Evolutionary conservation across 53 echinoderm and acorn worm genomes (phyloP), one percentile per base, ranked within the genome.

Genomic region (Henricia sp.): DNA sequence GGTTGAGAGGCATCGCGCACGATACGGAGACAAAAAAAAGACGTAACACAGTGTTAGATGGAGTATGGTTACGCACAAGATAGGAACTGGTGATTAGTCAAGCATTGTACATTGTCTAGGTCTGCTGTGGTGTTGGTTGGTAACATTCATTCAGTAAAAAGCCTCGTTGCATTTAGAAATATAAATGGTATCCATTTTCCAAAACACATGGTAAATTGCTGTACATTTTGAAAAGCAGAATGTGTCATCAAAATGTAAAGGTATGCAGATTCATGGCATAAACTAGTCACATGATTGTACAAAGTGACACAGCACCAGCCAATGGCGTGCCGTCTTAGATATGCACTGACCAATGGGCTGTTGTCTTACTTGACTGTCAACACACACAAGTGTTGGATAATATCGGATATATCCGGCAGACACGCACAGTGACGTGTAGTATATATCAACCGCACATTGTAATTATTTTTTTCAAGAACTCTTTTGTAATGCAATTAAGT

Each of bases 401-500:
- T 77, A 63, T 34, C 42, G 32, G 41, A 43, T 41, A n/a, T 43
- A 60, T 58, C 44, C 48, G 65, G 64, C 50, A 33, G 38, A 62
- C 46, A 16, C 34, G 50, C 40, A 42, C 28, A 27, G 38, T n/a
- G 76, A 41, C 17, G 26, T 48, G 27, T 3, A 35, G 28, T 10
- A 29, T 48, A 14, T 20, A 30, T 34, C 43, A 46, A 33, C 43
- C 77, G 44, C 50, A 33, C 63, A 26, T 62, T 80, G 80, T 80
- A 63, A 80, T 63, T 80, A 80, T 63, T 32, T 3, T 8, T 32
- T 63, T 6, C 38, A 77, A 27, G 26, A 23, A 33, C 4, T 80
- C 63, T 40, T 80, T 77, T 32, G 64, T 80, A 80, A 80, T 80
- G 80, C 80, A 80, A 80, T 80, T 80, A 62, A 80, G 46, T 80